Base-by-base conservation (phyloP, 2,113 vertebrate species). In the Siniperca knerii region DNA sequence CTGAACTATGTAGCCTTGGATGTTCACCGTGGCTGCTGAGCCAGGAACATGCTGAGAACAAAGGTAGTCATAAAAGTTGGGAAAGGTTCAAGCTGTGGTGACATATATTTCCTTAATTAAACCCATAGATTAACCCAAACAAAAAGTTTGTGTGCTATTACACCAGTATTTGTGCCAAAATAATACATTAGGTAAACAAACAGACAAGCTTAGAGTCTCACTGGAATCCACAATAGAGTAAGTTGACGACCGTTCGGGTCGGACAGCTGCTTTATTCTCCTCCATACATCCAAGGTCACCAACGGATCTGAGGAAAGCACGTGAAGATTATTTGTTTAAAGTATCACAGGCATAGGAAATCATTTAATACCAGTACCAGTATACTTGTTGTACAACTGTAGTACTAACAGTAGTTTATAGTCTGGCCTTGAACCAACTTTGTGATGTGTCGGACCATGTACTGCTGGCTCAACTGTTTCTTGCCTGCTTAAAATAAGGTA, bases 221-320 rank as follows among this genome's bases (percentile, higher is more conserved):
- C 94, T 42, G 29, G 46, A 42, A 29, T 88, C 94, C 95, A 95
- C 13, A 93, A 8, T 0, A 95, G 75, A 48, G 91, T 91, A 37
- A 95, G 60, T 0, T 57, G 77, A 60, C 91, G 91, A 21, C 7
- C 69, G 61, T 48, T 23, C 0, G 44, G 25, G 16, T 83, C 50
- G 21, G 68, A 46, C 20, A 48, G 50, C 5, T 18, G 54, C 16
- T 83, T 40, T 61, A 94, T 81, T 65, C 8, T 92, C 73, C 92
- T 93, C 95, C 94, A 95, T 7, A 95, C 54, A 48, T 95, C 89
- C 74, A 95, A 54, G 1, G 13, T 88, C 60, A 94, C 92, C 52
- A 90, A 46, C 0, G 75, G 90, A 62, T 80, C 95, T 95, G 77
- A 76, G 25, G 58, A 76, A 66, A 68, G 23, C 18, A 42, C 10